Evolutionary conservation across 2,888 invertebrate species (phyloP).

Genomic region (Sesia bembeciformis): DNA sequence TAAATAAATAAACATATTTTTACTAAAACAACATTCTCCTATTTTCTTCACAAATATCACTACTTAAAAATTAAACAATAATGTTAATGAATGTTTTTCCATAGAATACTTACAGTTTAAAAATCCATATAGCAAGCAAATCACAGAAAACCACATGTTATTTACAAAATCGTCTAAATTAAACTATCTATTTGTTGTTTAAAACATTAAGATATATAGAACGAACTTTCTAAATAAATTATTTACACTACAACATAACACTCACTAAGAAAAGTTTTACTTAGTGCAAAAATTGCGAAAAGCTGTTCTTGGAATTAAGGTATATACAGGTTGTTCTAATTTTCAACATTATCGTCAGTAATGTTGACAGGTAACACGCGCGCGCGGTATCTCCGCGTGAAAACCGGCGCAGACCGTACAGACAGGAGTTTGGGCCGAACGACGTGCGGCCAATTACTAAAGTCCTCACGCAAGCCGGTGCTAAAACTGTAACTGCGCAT

Average conservation of each 20-base stretch:
- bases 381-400: constrained; percentile 19
- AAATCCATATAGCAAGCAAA: constrained; percentile 3
- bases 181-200: background rate
- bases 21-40: too few species aligned
- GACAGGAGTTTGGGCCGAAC: constrained; percentile 19
- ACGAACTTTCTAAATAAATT: background rate
- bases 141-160: background rate
- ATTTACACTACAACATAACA: background rate
- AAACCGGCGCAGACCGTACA: constrained; percentile 20
- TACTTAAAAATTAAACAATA: too few species aligned
- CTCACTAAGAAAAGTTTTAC: background rate
- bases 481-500: constrained; percentile 43
- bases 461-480: constrained; percentile 43
- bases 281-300: constrained; percentile 1
- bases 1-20: too few species aligned
- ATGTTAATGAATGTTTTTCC: too few species aligned
- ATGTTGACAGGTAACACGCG: constrained; percentile 22
- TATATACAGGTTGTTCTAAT: constrained; percentile 14
- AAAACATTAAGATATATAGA: background rate
- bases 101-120: constrained; percentile 1
- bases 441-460: constrained; percentile 64
- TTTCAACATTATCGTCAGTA: constrained; percentile 16
- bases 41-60: too few species aligned
- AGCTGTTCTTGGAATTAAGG: background rate
- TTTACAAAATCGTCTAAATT: background rate